phyloP scores from a whole-genome alignment of 2,888 invertebrate species.

The Drosophila histrio region DNA sequence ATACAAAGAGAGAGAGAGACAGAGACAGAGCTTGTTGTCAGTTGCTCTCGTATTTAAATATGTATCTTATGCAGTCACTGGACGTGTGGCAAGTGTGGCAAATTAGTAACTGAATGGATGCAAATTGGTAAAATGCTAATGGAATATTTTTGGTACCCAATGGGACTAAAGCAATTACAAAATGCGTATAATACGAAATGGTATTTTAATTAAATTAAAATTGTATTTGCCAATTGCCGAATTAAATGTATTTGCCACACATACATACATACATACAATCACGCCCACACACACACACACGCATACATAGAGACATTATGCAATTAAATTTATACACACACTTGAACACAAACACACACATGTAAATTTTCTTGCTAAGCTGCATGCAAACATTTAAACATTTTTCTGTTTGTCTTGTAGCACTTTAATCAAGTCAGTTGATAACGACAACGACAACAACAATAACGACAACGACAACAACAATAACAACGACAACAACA shows the following conservation, averaged over 20 bases:
- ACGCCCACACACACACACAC: background rate
- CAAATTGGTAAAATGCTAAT: conserved; percentile 23
- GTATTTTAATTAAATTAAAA: conserved; percentile 53
- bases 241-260: conserved; percentile 10
- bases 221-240: conserved; percentile 23
- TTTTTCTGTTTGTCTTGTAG: conserved; percentile 26
- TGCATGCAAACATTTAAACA: conserved; percentile 34
- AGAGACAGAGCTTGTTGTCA: conserved; percentile 6
- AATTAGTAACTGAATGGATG: conserved; percentile 8
- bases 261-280: background rate
- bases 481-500: conserved; percentile 13
- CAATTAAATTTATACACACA: conserved; percentile 33
- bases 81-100: conserved; percentile 19
- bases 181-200: conserved; percentile 17
- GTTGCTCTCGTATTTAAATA: conserved; percentile 5
- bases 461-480: background rate
- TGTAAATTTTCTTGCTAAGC: conserved; percentile 23
- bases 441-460: conserved; percentile 29
- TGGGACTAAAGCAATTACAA: conserved; percentile 29
- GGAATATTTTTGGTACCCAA: conserved; percentile 13
- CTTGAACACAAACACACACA: background rate
- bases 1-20: background rate
- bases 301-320: background rate
- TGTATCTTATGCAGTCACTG: conserved; percentile 5
- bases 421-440: conserved; percentile 59